Conservation (phyloP, 2,888 invertebrate genomes). For the Eupsilia transversa region DNA sequence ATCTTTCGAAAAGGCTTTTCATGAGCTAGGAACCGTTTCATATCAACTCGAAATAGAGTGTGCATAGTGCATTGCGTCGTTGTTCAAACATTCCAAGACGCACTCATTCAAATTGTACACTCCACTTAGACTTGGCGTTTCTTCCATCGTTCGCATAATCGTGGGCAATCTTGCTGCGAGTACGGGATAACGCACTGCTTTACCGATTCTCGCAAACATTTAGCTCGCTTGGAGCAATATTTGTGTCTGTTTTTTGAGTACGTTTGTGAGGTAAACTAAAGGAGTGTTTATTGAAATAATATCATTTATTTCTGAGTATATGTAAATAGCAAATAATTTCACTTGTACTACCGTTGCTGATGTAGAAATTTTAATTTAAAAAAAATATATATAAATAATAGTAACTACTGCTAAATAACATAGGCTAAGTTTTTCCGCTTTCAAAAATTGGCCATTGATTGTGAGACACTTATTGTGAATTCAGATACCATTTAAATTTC, state of each 20-base stretch:
- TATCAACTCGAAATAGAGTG: slow-evolving; percentile 85
- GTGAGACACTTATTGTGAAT: neutral
- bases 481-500: neutral
- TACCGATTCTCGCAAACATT: slow-evolving; percentile 59
- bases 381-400: no score
- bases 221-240: slow-evolving; percentile 32
- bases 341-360: no score
- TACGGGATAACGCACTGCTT: slow-evolving; percentile 53
- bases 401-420: neutral
- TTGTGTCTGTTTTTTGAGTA: slow-evolving; percentile 25
- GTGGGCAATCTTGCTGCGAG: slow-evolving; percentile 73
- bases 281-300: neutral
- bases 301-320: no score
- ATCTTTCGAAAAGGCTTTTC: slow-evolving; percentile 79
- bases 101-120: slow-evolving; percentile 87
- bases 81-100: slow-evolving; percentile 85
- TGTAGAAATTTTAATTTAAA: no score
- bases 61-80: slow-evolving; percentile 79
- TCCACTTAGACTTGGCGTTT: slow-evolving; percentile 76
- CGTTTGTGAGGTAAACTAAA: neutral
- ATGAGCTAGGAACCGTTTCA: slow-evolving; percentile 78
- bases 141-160: slow-evolving; percentile 80
- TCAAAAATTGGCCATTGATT: neutral
- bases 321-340: no score
- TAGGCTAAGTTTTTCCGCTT: neutral